Evolutionary conservation across 2,113 vertebrate genomes (phyloP).

Genomic region (Miniopterus natalensis): DNA sequence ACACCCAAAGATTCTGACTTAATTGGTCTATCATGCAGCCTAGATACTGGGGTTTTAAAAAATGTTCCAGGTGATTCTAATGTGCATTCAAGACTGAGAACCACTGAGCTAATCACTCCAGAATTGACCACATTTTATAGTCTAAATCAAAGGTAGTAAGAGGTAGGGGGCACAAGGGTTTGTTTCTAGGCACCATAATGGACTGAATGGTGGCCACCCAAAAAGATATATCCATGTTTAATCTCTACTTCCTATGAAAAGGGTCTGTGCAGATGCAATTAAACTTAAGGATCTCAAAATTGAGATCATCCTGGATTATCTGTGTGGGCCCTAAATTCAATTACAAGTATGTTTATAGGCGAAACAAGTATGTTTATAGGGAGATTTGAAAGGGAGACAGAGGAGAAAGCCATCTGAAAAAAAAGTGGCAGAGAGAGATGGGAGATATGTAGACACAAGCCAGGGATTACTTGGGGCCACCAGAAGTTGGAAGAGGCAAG

Average conservation of each 20-base stretch:
- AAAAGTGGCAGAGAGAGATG: background rate
- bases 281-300: background rate
- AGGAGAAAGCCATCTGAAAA: background rate
- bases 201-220: background rate
- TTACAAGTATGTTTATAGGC: background rate
- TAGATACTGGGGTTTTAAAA: background rate
- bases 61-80: background rate
- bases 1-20: background rate
- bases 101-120: background rate
- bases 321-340: background rate
- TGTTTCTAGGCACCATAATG: background rate
- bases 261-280: background rate
- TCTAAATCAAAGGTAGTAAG: background rate
- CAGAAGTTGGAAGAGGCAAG: background rate
- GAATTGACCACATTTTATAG: background rate
- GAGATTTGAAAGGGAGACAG: background rate
- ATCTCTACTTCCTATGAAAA: background rate
- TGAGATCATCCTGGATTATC: background rate
- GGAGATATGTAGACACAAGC: background rate
- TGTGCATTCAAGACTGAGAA: background rate
- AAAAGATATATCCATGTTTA: background rate
- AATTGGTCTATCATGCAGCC: background rate
- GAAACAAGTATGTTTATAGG: background rate
- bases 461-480: background rate
- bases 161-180: background rate